Percentiles rank a stretch among this genome's conserved stretches.
Conservation (phyloP, 1,140 invertebrate genomes). For the Pseudomyrmex cubaensis region DNA sequence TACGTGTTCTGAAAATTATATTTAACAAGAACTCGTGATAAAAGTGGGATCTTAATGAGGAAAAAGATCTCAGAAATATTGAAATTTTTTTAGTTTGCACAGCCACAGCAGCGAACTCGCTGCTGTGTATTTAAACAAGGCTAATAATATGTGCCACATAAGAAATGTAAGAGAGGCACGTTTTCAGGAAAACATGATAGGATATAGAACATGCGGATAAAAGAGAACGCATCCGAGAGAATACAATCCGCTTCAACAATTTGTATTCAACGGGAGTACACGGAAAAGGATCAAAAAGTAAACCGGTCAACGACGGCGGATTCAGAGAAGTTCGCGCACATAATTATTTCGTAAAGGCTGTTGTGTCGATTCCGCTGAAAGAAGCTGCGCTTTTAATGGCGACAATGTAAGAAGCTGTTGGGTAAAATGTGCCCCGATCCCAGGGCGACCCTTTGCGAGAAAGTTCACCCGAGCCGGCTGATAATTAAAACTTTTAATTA, state of each 20-base stretch:
- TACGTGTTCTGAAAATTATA: too few species aligned
- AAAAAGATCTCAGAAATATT: too few species aligned
- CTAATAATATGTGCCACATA: slow-evolving; percentile 6
- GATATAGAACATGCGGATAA: not conserved
- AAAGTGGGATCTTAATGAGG: too few species aligned
- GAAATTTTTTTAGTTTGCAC: too few species aligned
- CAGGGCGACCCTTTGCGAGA: slow-evolving; percentile 22
- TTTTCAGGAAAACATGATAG: not conserved
- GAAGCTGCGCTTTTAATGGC: slow-evolving; percentile 40
- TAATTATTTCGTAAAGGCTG: slow-evolving; percentile 39
- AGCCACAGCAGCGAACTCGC: too few species aligned
- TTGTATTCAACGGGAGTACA: not conserved
- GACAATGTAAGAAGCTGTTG: slow-evolving; percentile 48
- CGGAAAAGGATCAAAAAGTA: not conserved
- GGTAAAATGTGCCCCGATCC: slow-evolving; percentile 41
- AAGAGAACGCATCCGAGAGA: not conserved
- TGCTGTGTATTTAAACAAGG: not conserved
- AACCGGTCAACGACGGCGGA: not conserved
- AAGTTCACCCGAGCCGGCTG: slow-evolving; percentile 57
- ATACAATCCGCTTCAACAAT: not conserved
- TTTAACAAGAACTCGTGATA: too few species aligned
- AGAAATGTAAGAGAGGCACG: too few species aligned
- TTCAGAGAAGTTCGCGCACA: slow-evolving; percentile 21
- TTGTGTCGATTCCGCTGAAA: slow-evolving; percentile 45
- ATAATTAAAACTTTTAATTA: slow-evolving; percentile 79